A percentile compares a stretch with the other conserved stretches of the same genome.
These are phyloP conservation scores for Scaptomyza parva DNA, from an alignment of 2,888 invertebrate genomes.

Conservation along the genomic window DNA sequence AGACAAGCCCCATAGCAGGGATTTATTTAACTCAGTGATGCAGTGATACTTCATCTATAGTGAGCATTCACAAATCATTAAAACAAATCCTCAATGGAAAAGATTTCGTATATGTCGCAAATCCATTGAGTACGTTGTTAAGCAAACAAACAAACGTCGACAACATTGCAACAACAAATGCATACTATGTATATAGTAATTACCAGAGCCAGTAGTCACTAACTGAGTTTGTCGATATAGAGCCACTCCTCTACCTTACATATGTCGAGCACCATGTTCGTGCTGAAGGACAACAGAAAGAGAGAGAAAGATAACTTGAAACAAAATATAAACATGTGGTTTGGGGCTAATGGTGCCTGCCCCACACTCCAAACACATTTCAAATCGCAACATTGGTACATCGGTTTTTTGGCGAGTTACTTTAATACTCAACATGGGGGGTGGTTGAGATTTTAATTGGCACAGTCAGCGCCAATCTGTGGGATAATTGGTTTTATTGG, in stretches of 20 bases:
- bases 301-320: neutral
- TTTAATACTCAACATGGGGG: conserved; percentile 14
- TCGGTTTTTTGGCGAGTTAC: conserved; percentile 47
- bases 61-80: conserved; percentile 71
- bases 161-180: conserved; percentile 26
- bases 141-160: conserved; percentile 18
- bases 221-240: conserved; percentile 50
- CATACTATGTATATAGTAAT: conserved; percentile 50
- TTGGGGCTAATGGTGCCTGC: conserved; percentile 9
- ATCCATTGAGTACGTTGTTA: conserved; percentile 54
- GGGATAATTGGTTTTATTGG: conserved; percentile 57
- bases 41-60: conserved; percentile 32
- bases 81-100: conserved; percentile 57
- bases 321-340: conserved; percentile 50
- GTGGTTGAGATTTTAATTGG: conserved; percentile 55
- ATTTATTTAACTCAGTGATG: conserved; percentile 26
- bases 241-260: neutral
- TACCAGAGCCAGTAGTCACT: conserved; percentile 31
- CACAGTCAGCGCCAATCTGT: conserved; percentile 30
- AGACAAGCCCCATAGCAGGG: conserved; percentile 20
- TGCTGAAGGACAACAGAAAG: conserved; percentile 3
- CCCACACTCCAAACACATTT: conserved; percentile 13
- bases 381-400: conserved; percentile 59
- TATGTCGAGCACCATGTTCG: conserved; percentile 2
- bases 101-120: conserved; percentile 27